Evolutionary conservation across 2,888 invertebrate species (phyloP).

Genomic region (Cloeon dipterum): DNA sequence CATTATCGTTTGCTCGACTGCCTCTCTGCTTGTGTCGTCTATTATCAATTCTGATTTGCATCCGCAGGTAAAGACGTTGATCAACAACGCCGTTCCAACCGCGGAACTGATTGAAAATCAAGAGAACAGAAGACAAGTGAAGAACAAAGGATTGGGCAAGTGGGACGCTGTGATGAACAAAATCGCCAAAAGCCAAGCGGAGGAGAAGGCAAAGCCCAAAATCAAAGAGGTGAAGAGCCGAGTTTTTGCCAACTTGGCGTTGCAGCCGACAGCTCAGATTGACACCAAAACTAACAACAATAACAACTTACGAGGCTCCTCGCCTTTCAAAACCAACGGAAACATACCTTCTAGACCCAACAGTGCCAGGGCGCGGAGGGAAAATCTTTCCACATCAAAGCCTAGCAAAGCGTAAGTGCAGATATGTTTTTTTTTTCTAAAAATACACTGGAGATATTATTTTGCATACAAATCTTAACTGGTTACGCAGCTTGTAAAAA

Average conservation of each 20-base stretch:
- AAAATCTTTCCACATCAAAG: neutral
- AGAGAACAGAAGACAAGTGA: constrained; percentile 27
- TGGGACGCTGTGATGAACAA: constrained; percentile 73
- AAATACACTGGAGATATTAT: neutral
- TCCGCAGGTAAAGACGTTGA: constrained; percentile 17
- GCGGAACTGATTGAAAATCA: constrained; percentile 20
- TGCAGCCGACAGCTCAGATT: neutral
- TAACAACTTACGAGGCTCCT: neutral
- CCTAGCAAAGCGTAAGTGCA: constrained; percentile 1
- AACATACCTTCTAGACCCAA: constrained; percentile 3
- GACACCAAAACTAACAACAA: neutral
- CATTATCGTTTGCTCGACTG: too few species aligned
- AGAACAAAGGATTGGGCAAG: constrained; percentile 35
- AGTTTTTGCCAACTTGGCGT: constrained; percentile 25
- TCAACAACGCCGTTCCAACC: constrained; percentile 10
- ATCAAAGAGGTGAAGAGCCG: constrained; percentile 75
- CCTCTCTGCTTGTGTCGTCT: too few species aligned
- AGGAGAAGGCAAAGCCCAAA: constrained; percentile 38
- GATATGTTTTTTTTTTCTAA: neutral
- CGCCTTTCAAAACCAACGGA: neutral
- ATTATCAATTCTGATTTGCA: too few species aligned
- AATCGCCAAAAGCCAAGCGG: constrained; percentile 44
- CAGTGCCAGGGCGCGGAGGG: constrained; percentile 2
- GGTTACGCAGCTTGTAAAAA: too few species aligned
- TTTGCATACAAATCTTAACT: too few species aligned